A percentile compares a stretch with the other conserved stretches of the same genome.
These are phyloP conservation scores for Siderastrea siderea DNA, from an alignment of 92 coral and sea anemone genomes.

Conservation along the genomic window DNA sequence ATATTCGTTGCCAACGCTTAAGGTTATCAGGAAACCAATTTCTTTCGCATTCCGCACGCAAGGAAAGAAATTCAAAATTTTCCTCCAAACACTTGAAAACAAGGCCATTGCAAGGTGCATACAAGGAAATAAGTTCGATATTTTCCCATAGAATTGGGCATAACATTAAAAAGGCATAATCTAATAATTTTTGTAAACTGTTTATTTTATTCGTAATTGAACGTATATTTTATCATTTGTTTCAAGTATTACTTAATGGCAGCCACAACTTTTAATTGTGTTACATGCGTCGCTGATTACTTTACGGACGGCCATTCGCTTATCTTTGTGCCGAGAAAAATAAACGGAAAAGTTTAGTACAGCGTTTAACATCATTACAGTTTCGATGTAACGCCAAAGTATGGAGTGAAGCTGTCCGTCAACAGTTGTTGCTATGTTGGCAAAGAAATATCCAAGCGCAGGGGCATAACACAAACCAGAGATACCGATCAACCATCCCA, in stretches of 20 bases:
- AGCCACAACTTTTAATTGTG: conserved; percentile 26
- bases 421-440: neutral
- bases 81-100: neutral
- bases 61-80: neutral
- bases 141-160: neutral
- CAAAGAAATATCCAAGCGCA: conserved; percentile 29
- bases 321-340: conserved; percentile 32
- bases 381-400: conserved; percentile 48
- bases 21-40: neutral
- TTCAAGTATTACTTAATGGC: conserved; percentile 15
- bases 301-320: conserved; percentile 30
- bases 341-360: conserved; percentile 33
- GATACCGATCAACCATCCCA: conserved; percentile 2
- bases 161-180: neutral
- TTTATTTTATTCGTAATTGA: neutral
- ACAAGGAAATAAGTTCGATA: neutral
- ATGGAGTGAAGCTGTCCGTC: conserved; percentile 2
- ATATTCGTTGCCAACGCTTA: neutral
- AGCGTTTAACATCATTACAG: conserved; percentile 41
- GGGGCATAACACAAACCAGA: conserved; percentile 19
- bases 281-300: conserved; percentile 12
- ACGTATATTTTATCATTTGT: neutral
- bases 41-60: conserved; percentile 17
- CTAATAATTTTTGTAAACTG: neutral
- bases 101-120: neutral